Conservation (phyloP, 2,113 vertebrate genomes). For the Festucalex cinctus region DNA sequence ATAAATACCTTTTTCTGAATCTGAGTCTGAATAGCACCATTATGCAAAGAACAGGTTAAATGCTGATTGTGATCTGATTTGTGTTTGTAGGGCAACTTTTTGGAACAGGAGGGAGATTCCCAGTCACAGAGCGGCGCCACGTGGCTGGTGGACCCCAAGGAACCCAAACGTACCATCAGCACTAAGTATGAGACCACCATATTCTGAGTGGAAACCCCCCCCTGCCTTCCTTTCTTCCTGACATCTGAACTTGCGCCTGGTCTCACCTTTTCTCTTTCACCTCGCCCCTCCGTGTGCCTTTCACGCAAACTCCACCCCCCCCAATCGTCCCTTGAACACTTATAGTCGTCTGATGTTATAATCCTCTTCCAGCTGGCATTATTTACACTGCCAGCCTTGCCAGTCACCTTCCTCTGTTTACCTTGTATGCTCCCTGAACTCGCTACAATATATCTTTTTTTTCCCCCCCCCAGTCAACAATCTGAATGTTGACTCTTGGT, state of each 20-base stretch:
- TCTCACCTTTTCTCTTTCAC: constrained; percentile 23
- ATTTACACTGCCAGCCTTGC: constrained; percentile 11
- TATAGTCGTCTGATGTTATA: not conserved
- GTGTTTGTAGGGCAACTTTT: constrained; percentile 75
- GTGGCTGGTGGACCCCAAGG: constrained; percentile 93
- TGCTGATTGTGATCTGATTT: constrained; percentile 2
- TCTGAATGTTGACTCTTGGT: constrained; percentile 28
- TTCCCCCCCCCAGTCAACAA: not conserved
- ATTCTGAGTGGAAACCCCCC: constrained; percentile 78
- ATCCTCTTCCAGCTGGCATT: constrained; percentile 6
- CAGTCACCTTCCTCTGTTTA: constrained; percentile 25
- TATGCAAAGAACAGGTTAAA: not conserved
- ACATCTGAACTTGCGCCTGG: constrained; percentile 29
- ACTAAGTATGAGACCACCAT: constrained; percentile 99
- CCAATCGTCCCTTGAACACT: not conserved
- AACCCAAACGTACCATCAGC: constrained; percentile 92
- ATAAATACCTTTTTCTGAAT: no score
- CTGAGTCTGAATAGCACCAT: not conserved
- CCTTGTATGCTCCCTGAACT: constrained; percentile 22
- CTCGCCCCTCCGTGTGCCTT: constrained; percentile 62
- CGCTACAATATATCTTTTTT: constrained; percentile 10
- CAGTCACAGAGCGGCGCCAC: constrained; percentile 84
- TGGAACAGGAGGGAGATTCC: constrained; percentile 80
- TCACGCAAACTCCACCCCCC: constrained; percentile 41
- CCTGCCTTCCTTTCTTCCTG: constrained; percentile 19